Conservation (phyloP, 2,113 vertebrate genomes). For the Polypterus bichir region DNA sequence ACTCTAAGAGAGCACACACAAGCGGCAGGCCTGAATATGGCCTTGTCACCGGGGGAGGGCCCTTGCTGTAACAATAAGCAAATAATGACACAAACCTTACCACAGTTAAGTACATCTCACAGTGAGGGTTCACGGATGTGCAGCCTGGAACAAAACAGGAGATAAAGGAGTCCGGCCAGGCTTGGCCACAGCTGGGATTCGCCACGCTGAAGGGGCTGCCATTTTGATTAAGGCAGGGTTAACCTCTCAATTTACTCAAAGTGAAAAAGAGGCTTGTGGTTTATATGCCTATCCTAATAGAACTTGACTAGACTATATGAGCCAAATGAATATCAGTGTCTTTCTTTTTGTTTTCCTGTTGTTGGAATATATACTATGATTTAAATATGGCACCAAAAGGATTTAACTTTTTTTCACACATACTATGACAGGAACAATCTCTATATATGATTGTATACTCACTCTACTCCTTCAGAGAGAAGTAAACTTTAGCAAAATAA, state of each 20-base stretch:
- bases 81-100: constrained; percentile 87
- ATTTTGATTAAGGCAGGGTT: constrained; percentile 74
- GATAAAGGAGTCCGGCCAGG: constrained; percentile 57
- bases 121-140: constrained; percentile 77
- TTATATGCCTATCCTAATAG: constrained; percentile 6
- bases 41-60: constrained; percentile 65
- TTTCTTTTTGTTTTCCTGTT: constrained; percentile 10
- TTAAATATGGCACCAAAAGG: too few species aligned
- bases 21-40: constrained; percentile 59
- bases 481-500: too few species aligned
- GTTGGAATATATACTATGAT: constrained; percentile 23
- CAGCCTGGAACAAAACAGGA: constrained; percentile 71
- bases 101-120: constrained; percentile 81
- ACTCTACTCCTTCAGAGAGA: too few species aligned
- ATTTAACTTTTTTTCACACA: too few species aligned
- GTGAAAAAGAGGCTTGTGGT: constrained; percentile 18
- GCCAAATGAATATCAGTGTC: constrained; percentile 10
- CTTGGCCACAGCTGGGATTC: constrained; percentile 67
- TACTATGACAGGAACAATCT: too few species aligned
- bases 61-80: constrained; percentile 67
- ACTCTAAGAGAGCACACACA: constrained; percentile 61
- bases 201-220: constrained; percentile 68
- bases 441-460: too few species aligned
- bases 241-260: constrained; percentile 64
- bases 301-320: background rate